Evolutionary conservation across 2,888 invertebrate genomes (phyloP).

Genomic region (Luperina nickerlii): DNA sequence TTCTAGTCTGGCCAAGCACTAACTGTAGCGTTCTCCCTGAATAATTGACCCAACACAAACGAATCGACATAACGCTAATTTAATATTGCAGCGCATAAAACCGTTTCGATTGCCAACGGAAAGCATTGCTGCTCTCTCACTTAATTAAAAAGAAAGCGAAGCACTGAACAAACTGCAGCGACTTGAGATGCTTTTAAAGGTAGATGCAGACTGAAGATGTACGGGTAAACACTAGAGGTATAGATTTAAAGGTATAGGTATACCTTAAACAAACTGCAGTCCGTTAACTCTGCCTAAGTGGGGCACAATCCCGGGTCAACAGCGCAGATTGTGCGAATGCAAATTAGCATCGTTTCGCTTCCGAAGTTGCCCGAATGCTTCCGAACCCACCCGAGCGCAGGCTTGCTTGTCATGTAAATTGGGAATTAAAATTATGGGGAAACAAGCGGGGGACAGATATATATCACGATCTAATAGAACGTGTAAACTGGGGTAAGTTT

Average conservation of each 20-base stretch:
- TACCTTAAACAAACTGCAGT: slow-evolving; percentile 38
- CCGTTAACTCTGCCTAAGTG: slow-evolving; percentile 54
- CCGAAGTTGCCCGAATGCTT: slow-evolving; percentile 48
- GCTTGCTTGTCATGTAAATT: slow-evolving; percentile 66
- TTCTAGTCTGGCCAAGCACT: too few species aligned
- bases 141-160: slow-evolving; percentile 47
- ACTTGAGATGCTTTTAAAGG: slow-evolving; percentile 48
- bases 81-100: slow-evolving; percentile 18
- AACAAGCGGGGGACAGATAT: slow-evolving; percentile 42
- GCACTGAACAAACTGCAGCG: slow-evolving; percentile 28
- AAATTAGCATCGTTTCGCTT: slow-evolving; percentile 58
- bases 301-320: slow-evolving; percentile 57
- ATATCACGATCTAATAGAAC: slow-evolving; percentile 55
- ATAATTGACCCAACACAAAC: background rate
- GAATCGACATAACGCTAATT: slow-evolving; percentile 10
- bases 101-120: background rate
- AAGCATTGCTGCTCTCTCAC: background rate
- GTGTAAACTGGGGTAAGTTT: slow-evolving; percentile 33
- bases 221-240: slow-evolving; percentile 18
- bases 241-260: slow-evolving; percentile 18
- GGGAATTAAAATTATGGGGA: slow-evolving; percentile 62
- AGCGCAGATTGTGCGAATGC: slow-evolving; percentile 61
- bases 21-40: background rate
- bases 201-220: slow-evolving; percentile 17
- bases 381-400: slow-evolving; percentile 54